phyloP scores from a whole-genome alignment of 2,797 vertebrate genomes.

The Scolopax rusticola region DNA sequence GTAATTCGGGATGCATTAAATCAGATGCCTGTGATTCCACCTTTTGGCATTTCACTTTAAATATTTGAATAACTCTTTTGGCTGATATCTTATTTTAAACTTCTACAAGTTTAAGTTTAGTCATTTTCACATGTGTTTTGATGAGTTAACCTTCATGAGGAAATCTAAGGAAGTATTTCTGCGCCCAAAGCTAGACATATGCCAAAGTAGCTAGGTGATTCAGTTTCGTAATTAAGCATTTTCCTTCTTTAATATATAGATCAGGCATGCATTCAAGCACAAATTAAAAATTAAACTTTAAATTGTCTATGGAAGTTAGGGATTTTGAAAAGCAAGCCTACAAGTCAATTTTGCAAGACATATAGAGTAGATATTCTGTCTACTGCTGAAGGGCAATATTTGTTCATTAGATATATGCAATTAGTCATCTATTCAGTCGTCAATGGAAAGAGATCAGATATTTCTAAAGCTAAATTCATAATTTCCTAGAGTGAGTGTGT shows the following conservation, averaged over 20 bases:
- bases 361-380: background rate
- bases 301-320: background rate
- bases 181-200: background rate
- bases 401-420: background rate
- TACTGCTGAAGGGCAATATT: background rate
- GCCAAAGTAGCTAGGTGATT: conserved; percentile 26
- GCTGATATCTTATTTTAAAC: background rate
- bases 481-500: background rate
- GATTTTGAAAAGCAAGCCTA: background rate
- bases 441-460: background rate
- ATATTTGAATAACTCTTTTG: background rate
- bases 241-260: background rate
- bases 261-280: background rate
- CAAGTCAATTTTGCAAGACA: background rate
- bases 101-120: background rate
- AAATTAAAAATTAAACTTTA: background rate
- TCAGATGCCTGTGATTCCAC: background rate
- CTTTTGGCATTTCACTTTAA: background rate
- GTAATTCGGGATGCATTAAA: background rate
- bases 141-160: background rate
- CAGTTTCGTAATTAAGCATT: background rate
- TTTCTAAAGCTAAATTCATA: background rate
- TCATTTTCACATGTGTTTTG: background rate
- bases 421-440: background rate
- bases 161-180: background rate